phyloP scores from a whole-genome alignment of 2,888 invertebrate genomes.

The Hanleya hanleyi region DNA sequence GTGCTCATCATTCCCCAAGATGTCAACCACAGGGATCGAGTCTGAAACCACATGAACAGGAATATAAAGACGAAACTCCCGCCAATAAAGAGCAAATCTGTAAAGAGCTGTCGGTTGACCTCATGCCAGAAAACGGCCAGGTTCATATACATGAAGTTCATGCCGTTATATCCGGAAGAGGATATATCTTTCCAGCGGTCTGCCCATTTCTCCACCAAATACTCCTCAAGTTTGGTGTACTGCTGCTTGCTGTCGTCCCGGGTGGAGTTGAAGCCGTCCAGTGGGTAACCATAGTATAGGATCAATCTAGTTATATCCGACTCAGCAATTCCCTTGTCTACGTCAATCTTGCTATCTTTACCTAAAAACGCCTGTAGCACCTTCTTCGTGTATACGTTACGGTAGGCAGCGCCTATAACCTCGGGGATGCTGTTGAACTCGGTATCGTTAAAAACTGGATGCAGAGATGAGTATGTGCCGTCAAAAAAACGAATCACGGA shows the following conservation, averaged over 20 bases:
- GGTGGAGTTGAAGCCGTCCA: conserved; percentile 12
- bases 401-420: conserved; percentile 34
- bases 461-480: conserved; percentile 31
- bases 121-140: conserved; percentile 9
- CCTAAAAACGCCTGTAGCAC: conserved; percentile 34
- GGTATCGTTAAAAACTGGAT: conserved; percentile 40
- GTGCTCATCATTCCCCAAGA: conserved; percentile 17
- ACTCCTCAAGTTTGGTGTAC: conserved; percentile 13
- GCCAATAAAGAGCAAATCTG: conserved; percentile 16
- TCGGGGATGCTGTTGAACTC: conserved; percentile 34
- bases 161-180: neutral
- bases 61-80: conserved; percentile 25
- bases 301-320: conserved; percentile 24
- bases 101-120: neutral
- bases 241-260: conserved; percentile 1
- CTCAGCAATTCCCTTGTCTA: neutral
- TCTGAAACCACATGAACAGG: conserved; percentile 21
- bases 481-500: conserved; percentile 44
- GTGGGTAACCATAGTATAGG: conserved; percentile 31
- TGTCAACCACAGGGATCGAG: conserved; percentile 19
- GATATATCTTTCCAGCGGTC: conserved; percentile 8
- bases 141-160: conserved; percentile 11
- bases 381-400: conserved; percentile 19
- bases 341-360: conserved; percentile 25
- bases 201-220: conserved; percentile 12